Conservation (phyloP, 1,140 invertebrate genomes). For the Caerostris extrusa region DNA sequence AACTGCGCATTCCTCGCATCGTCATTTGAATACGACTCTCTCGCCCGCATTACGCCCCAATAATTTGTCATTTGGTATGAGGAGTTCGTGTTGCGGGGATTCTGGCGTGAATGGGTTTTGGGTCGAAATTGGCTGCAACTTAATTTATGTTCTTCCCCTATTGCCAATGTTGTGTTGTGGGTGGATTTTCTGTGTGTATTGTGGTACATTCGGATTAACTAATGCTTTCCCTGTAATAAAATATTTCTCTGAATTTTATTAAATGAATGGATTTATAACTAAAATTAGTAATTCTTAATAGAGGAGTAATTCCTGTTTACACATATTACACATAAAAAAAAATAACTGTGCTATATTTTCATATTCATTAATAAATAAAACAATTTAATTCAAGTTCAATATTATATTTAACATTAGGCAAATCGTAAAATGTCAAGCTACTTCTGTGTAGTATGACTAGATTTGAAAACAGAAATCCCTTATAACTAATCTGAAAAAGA, state of each 20-base stretch:
- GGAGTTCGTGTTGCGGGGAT: not conserved
- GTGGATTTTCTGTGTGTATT: not conserved
- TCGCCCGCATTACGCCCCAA: slow-evolving; percentile 12
- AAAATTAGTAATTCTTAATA: no score
- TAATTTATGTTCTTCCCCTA: slow-evolving; percentile 29
- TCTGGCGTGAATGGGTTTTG: slow-evolving; percentile 17
- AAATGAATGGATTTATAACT: not conserved
- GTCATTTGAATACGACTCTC: slow-evolving; percentile 43
- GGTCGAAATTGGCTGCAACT: not conserved
- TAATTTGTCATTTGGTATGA: slow-evolving; percentile 52
- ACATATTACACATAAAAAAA: no score
- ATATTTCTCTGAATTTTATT: not conserved
- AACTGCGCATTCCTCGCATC: slow-evolving; percentile 20
- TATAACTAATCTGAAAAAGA: no score
- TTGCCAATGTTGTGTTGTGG: not conserved
- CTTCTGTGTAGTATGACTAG: no score
- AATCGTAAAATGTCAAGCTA: no score
- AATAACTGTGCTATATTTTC: no score
- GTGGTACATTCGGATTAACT: not conserved
- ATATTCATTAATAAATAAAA: no score
- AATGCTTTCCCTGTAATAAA: not conserved
- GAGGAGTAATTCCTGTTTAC: no score
- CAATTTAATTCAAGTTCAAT: no score
- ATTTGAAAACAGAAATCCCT: no score
- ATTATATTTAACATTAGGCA: no score